Evolutionary conservation across 92 coral and sea anemone genomes (phyloP).

Genomic region (Phenganax stokvisi): DNA sequence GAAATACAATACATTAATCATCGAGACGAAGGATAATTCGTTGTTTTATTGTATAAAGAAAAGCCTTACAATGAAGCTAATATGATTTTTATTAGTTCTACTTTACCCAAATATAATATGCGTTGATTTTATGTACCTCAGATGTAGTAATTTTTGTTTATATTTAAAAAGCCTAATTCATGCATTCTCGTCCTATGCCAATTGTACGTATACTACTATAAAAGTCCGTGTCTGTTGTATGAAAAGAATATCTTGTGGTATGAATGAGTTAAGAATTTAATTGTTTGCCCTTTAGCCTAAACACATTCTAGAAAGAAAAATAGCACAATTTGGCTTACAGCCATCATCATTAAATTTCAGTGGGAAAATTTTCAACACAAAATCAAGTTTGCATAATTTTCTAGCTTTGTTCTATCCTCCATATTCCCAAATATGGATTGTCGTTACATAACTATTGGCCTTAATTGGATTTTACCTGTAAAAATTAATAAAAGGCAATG

Average conservation of each 20-base stretch:
- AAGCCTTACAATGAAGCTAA: not conserved
- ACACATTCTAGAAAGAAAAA: constrained; percentile 1
- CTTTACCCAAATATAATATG: not conserved
- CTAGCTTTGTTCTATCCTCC: not conserved
- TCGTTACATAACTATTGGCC: not conserved
- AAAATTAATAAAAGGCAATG: no score
- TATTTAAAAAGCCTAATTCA: no score
- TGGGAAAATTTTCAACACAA: not conserved
- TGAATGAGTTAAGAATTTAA: not conserved
- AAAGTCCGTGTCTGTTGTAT: not conserved
- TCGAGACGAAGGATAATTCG: not conserved
- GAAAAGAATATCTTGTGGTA: not conserved
- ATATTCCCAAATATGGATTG: not conserved
- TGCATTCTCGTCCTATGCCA: no score
- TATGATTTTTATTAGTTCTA: not conserved
- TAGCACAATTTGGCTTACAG: constrained; percentile 4
- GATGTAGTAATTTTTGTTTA: no score
- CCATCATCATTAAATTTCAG: not conserved
- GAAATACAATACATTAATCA: not conserved
- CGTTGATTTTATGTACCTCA: not conserved
- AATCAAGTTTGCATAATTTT: not conserved
- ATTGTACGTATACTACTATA: no score
- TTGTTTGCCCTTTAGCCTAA: not conserved
- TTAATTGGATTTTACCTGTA: not conserved
- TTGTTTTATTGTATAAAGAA: constrained; percentile 9